Evolutionary conservation across 2,888 invertebrate genomes (phyloP).

Genomic region (Ischnus inquisitorius): DNA sequence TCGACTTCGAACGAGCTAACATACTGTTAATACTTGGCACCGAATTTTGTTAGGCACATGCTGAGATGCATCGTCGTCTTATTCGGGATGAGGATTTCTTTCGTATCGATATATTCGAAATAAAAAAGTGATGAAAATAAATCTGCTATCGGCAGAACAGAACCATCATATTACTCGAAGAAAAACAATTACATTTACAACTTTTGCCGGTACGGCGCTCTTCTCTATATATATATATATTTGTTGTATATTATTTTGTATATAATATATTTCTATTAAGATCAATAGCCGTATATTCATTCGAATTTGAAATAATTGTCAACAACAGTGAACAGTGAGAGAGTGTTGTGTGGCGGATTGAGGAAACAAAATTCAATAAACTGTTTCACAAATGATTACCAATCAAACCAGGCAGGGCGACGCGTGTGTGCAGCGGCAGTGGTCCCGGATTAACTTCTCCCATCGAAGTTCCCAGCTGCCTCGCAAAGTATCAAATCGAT

Average conservation of each 20-base stretch:
- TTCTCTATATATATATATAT: constrained; percentile 54
- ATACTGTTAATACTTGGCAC: constrained; percentile 41
- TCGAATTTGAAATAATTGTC: constrained; percentile 63
- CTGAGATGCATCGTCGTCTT: constrained; percentile 41
- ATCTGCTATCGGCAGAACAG: constrained; percentile 8
- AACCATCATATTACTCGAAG: constrained; percentile 10
- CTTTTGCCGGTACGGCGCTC: constrained; percentile 5
- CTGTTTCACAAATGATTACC: constrained; percentile 87
- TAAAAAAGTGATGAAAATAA: neutral
- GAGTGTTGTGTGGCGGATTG: constrained; percentile 12
- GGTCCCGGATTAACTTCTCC: constrained; percentile 84
- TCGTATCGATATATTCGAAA: neutral
- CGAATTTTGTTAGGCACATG: constrained; percentile 38
- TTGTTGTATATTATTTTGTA: constrained; percentile 41
- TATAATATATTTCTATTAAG: constrained; percentile 46
- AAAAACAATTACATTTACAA: constrained; percentile 39
- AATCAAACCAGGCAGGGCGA: constrained; percentile 88
- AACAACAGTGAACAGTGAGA: constrained; percentile 17
- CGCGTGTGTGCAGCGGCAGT: constrained; percentile 88
- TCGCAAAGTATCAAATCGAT: constrained; percentile 82
- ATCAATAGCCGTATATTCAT: constrained; percentile 48
- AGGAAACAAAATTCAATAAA: neutral
- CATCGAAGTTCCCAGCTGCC: constrained; percentile 82
- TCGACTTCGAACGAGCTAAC: neutral
- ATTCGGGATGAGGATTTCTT: neutral